Percentiles rank a stretch among this genome's conserved stretches.
Evolutionary conservation across 2,113 vertebrate species (phyloP).

Genomic region (Nyctibius bracteatus): DNA sequence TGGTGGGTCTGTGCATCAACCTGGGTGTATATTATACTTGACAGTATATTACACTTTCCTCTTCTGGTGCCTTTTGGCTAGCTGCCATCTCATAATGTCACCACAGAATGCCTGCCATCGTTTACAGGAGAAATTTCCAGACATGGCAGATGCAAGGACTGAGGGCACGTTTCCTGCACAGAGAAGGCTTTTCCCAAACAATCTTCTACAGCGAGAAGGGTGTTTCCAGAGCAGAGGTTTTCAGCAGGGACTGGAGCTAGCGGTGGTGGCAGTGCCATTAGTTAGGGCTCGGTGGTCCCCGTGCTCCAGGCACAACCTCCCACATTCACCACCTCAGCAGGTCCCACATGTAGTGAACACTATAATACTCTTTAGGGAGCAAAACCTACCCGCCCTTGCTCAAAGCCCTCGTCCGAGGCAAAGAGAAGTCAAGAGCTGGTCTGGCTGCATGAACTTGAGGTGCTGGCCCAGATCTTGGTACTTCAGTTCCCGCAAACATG

Average conservation of each 20-base stretch:
- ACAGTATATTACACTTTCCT: neutral
- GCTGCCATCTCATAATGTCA: neutral
- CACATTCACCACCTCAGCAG: neutral
- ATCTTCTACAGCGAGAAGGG: neutral
- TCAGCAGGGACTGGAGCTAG: neutral
- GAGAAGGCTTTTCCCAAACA: neutral
- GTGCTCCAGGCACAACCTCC: neutral
- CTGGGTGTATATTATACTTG: neutral
- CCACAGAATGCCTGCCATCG: rapidly evolving
- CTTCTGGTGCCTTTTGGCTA: neutral
- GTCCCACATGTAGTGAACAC: rapidly evolving
- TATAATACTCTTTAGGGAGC: neutral
- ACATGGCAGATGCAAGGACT: neutral
- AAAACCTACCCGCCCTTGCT: neutral
- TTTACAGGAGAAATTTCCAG: neutral
- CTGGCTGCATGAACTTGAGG: neutral
- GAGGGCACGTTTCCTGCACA: neutral
- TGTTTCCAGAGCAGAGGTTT: neutral
- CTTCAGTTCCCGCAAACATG: neutral
- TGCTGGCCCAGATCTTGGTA: neutral
- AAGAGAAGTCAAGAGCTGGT: neutral
- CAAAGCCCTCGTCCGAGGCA: neutral
- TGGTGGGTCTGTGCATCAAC: neutral
- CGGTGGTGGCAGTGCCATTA: neutral
- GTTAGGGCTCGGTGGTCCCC: neutral